Evolutionary conservation across 2,113 vertebrate species (phyloP), one percentile per base, ranked within the genome.

Genomic region (Dicentrarchus labrax): DNA sequence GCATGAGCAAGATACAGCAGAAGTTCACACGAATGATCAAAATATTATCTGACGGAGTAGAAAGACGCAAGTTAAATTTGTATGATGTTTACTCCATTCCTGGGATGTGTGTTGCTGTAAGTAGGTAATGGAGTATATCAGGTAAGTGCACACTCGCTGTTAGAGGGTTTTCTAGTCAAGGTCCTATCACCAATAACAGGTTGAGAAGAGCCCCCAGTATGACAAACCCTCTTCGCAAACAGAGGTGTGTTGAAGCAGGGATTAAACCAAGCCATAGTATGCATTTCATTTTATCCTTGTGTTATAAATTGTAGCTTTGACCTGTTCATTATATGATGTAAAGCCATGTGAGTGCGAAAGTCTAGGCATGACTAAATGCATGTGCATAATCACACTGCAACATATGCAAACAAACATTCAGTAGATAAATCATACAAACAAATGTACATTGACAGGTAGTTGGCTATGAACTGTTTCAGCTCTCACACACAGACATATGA

Each of bases 71-170:
- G 41, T 83, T 38, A 70, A 77, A 83, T 45, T 64, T 87, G 47
- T 41, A 77, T 80, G 69, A 78, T 85, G 72, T 85, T 82, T 64
- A 51, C 19, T 71, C 21, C 8, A 0, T 36, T 75, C 74, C 39
- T 41, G 47, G n/a, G 56, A 57, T 36, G 48, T 48, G 50, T 57
- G 61, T 56, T 60, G 16, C 50, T 69, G 51, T 79, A 50, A 7
- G 62, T 75, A 78, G 61, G 56, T 79, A 71, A 81, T 86, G 72
- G 78, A 82, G 56, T 59, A 76, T 70, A 71, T 83, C 59, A 69
- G 65, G 13, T 43, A 72, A 70, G 65, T 43, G 67, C 65, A 62
- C 71, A 0, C 38, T 82, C 13, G 1, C 64, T 47, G 39, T 78
- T 68, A 45, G 43, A 54, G 8, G 30, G 19, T 61, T 79, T 87